Conservation (phyloP, 2,113 vertebrate species). For the Coracopsis vasa region DNA sequence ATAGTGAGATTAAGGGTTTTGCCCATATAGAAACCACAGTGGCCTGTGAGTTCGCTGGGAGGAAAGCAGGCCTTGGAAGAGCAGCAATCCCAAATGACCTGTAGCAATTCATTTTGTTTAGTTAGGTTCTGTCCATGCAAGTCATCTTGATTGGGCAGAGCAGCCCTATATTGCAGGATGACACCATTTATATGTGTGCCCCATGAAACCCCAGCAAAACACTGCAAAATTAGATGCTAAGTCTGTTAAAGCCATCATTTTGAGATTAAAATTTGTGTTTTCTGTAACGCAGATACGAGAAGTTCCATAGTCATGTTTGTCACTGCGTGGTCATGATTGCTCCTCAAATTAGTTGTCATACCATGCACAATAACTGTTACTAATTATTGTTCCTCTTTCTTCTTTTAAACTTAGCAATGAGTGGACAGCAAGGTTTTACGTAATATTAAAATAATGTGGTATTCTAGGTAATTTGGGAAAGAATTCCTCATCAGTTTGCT, state of each 20-base stretch:
- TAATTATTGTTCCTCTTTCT: background rate
- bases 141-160: background rate
- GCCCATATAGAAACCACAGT: background rate
- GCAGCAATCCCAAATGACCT: background rate
- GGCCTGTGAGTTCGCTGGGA: background rate
- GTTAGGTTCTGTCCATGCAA: background rate
- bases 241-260: conserved; percentile 30
- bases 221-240: background rate
- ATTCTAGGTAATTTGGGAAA: conserved; percentile 23
- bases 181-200: background rate
- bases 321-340: conserved; percentile 56
- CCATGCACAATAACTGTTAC: background rate
- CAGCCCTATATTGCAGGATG: background rate
- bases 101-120: background rate
- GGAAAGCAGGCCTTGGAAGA: background rate
- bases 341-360: conserved; percentile 54
- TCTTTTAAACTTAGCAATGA: conserved; percentile 8
- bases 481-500: conserved; percentile 39
- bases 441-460: background rate
- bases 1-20: background rate
- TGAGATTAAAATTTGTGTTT: conserved; percentile 55
- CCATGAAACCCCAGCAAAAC: background rate
- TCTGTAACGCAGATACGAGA: conserved; percentile 48
- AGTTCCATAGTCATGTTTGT: conserved; percentile 38
- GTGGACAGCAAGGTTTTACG: conserved; percentile 1